phyloP scores from a whole-genome alignment of 2,888 invertebrate species.

The Frankliniella fusca region DNA sequence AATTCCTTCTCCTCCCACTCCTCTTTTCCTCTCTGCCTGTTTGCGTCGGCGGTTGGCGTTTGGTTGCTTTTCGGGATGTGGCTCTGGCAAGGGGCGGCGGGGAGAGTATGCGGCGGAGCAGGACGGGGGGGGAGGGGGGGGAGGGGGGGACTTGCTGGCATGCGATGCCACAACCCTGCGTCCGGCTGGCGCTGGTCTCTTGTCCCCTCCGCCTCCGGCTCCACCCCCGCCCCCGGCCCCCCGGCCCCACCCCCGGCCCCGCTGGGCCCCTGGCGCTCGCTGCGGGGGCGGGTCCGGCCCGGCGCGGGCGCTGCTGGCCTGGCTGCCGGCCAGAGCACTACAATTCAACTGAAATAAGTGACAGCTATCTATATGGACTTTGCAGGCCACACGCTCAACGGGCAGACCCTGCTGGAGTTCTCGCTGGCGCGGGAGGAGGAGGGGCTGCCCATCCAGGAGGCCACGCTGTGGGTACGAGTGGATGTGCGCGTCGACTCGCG shows the following conservation, averaged over 20 bases:
- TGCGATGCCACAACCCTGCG: background rate
- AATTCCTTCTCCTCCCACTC: constrained; percentile 21
- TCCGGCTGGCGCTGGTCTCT: background rate
- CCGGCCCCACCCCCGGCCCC: background rate
- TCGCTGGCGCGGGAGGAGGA: constrained; percentile 58
- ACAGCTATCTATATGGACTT: constrained; percentile 33
- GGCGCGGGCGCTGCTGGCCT: background rate
- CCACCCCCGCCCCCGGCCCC: background rate
- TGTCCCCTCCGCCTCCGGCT: background rate
- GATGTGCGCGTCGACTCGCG: constrained; percentile 47
- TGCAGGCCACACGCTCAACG: constrained; percentile 76
- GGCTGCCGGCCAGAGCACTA: background rate
- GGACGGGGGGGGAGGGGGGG: background rate
- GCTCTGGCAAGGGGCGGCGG: background rate
- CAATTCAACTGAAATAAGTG: constrained; percentile 10
- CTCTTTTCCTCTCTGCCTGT: constrained; percentile 31
- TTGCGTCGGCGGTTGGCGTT: too few species aligned
- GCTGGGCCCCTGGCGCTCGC: background rate
- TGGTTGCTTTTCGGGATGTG: too few species aligned
- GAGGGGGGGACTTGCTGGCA: background rate
- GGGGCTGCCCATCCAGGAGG: constrained; percentile 66
- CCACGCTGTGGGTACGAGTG: constrained; percentile 64
- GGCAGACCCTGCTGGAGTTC: constrained; percentile 81
- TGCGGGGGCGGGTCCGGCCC: background rate
- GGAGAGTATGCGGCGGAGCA: too few species aligned